Evolutionary conservation across 2,797 vertebrate genomes (phyloP).

Genomic region (Numenius phaeopus): DNA sequence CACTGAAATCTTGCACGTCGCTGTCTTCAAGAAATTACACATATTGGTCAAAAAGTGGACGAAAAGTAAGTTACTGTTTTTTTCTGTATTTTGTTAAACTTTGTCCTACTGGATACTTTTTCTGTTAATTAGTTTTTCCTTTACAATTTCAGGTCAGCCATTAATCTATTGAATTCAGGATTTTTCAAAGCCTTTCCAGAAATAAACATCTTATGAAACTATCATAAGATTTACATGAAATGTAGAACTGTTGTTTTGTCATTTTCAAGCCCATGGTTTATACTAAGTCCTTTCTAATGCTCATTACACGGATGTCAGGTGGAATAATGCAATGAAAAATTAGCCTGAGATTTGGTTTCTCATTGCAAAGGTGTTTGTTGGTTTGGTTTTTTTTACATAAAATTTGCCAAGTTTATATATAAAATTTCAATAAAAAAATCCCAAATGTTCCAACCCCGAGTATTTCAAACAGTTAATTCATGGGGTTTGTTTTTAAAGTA

Average conservation of each 20-base stretch:
- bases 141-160: slow-evolving; percentile 40
- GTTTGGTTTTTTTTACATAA: background rate
- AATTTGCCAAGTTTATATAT: background rate
- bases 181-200: slow-evolving; percentile 48
- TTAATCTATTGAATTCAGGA: slow-evolving; percentile 35
- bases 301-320: background rate
- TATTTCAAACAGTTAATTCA: background rate
- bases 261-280: slow-evolving; percentile 13
- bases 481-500: background rate
- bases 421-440: background rate
- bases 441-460: background rate
- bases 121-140: slow-evolving; percentile 46
- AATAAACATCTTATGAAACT: background rate
- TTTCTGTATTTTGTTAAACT: background rate
- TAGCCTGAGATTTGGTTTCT: background rate
- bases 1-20: background rate
- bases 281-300: background rate
- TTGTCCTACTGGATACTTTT: background rate
- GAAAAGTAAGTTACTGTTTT: background rate
- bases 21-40: background rate
- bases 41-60: background rate
- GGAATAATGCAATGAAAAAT: slow-evolving; percentile 3
- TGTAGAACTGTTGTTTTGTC: background rate
- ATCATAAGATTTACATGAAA: background rate
- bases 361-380: background rate